Evolutionary conservation across 2,797 vertebrate genomes (phyloP).

Genomic region (Etheostoma nigrum): DNA sequence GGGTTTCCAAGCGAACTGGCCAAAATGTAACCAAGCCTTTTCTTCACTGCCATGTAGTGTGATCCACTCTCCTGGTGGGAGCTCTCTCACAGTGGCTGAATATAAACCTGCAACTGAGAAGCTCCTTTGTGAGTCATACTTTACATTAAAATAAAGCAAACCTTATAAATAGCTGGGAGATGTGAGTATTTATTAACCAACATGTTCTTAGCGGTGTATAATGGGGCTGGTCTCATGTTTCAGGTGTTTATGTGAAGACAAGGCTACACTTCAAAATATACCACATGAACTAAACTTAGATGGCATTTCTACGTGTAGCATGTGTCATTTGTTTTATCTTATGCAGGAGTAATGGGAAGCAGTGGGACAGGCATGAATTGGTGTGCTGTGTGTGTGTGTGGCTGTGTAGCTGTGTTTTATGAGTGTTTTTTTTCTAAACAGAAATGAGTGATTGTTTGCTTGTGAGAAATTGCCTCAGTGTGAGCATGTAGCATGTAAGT

Average conservation of each 20-base stretch:
- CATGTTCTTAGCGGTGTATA: constrained; percentile 19
- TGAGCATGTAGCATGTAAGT: constrained; percentile 10
- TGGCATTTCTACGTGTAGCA: neutral
- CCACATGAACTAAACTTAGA: constrained; percentile 25
- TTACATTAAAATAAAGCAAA: constrained; percentile 43
- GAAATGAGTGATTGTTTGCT: constrained; percentile 43
- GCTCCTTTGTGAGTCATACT: constrained; percentile 51
- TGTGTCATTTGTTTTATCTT: constrained; percentile 20
- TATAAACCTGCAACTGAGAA: constrained; percentile 64
- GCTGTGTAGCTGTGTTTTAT: neutral
- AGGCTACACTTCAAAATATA: constrained; percentile 43
- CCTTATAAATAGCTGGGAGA: constrained; percentile 59
- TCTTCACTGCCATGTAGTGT: constrained; percentile 21
- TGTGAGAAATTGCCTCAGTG: constrained; percentile 35
- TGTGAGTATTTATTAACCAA: constrained; percentile 17
- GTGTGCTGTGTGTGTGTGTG: constrained; percentile 24
- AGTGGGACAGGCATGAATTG: constrained; percentile 3
- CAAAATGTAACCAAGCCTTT: constrained; percentile 50
- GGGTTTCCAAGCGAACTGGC: constrained; percentile 12
- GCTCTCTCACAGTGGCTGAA: constrained; percentile 46
- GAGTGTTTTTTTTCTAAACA: constrained; percentile 3
- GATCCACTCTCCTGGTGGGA: constrained; percentile 40
- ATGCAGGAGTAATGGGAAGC: constrained; percentile 16
- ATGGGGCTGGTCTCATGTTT: constrained; percentile 36
- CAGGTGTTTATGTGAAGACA: constrained; percentile 62